phyloP scores from a whole-genome alignment of 2,113 vertebrate genomes.

The Tragelaphus buxtoni region DNA sequence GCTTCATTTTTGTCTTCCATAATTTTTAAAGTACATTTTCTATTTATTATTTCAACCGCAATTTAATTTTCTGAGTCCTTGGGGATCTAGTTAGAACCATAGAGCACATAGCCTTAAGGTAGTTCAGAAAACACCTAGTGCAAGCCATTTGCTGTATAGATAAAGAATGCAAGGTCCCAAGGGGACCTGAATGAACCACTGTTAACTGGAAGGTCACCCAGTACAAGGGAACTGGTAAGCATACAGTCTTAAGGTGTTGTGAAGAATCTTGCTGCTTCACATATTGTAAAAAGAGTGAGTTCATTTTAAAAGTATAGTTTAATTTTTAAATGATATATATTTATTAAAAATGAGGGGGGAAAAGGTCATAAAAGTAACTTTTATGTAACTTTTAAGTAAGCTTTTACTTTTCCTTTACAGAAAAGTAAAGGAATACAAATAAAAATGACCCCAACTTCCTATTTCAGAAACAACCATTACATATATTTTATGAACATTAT shows the following conservation, averaged over 20 bases:
- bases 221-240: fast-evolving
- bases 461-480: not conserved
- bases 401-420: not conserved
- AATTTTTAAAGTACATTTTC: not conserved
- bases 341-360: not conserved
- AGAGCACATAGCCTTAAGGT: not conserved
- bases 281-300: not conserved
- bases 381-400: not conserved
- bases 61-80: not conserved
- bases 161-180: not conserved
- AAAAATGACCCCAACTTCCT: not conserved
- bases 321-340: not conserved
- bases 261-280: not conserved
- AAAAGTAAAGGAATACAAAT: not conserved
- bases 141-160: not conserved
- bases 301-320: not conserved
- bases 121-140: not conserved
- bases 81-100: not conserved
- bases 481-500: not conserved
- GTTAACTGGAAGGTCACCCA: fast-evolving
- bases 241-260: fast-evolving
- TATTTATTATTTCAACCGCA: not conserved
- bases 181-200: fast-evolving
- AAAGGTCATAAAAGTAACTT: not conserved
- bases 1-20: not conserved